A percentile compares a stretch with the other conserved stretches of the same genome.
phyloP scores from a whole-genome alignment of 2,888 invertebrate genomes.

The Tachystola acroxantha region DNA sequence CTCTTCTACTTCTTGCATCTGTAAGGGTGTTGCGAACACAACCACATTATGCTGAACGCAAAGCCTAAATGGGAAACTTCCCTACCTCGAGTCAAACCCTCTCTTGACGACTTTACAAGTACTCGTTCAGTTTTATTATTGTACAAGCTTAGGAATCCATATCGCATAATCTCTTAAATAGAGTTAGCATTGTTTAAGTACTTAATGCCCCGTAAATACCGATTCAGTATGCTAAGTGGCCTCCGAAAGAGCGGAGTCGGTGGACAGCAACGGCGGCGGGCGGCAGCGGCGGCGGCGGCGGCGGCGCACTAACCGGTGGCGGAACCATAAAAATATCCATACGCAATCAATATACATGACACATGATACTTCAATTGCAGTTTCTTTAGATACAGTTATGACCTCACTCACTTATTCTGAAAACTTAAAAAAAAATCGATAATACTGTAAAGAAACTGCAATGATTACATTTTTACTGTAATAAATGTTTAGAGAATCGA shows the following conservation, averaged over 20 bases:
- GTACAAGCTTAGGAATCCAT: slow-evolving; percentile 45
- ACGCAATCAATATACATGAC: slow-evolving; percentile 76
- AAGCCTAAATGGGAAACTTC: slow-evolving; percentile 63
- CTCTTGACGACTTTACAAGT: slow-evolving; percentile 52
- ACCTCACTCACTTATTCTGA: slow-evolving; percentile 10
- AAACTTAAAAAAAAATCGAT: slow-evolving; percentile 13
- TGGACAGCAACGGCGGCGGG: slow-evolving; percentile 41
- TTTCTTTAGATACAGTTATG: slow-evolving; percentile 43
- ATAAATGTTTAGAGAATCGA: slow-evolving; percentile 24
- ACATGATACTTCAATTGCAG: slow-evolving; percentile 69
- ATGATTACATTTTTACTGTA: slow-evolving; percentile 68
- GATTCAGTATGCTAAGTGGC: slow-evolving; percentile 73
- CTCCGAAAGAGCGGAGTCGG: slow-evolving; percentile 67
- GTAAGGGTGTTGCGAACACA: slow-evolving; percentile 76
- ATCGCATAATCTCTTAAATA: slow-evolving; percentile 44
- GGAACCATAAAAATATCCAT: slow-evolving; percentile 77
- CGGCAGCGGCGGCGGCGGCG: slow-evolving; percentile 40
- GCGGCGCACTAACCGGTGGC: slow-evolving; percentile 72
- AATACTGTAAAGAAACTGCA: slow-evolving; percentile 65
- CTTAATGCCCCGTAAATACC: slow-evolving; percentile 78
- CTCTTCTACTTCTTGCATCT: slow-evolving; percentile 65
- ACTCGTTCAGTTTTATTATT: slow-evolving; percentile 10
- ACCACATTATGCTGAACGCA: slow-evolving; percentile 77
- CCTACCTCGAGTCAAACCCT: slow-evolving; percentile 65
- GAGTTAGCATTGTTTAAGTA: slow-evolving; percentile 69